Conservation (phyloP, 2,113 vertebrate species). For the Tetrax tetrax region DNA sequence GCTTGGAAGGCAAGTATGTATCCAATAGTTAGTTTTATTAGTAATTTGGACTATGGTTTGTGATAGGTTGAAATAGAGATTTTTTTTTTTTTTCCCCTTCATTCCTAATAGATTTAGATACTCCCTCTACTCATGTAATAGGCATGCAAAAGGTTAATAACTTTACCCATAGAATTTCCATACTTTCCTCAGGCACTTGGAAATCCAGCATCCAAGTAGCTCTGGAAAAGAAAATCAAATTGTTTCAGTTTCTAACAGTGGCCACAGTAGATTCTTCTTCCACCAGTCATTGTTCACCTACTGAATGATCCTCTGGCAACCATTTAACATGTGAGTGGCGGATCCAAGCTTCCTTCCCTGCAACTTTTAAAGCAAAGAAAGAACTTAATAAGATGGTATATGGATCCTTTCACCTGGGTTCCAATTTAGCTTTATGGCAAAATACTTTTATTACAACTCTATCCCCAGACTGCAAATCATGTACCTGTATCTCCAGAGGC, state of each 20-base stretch:
- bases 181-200: background rate
- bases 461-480: background rate
- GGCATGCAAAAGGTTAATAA: background rate
- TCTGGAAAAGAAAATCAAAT: background rate
- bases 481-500: background rate
- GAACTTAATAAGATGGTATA: background rate
- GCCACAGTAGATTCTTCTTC: background rate
- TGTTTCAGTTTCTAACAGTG: background rate
- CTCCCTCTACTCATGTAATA: background rate
- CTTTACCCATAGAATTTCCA: background rate
- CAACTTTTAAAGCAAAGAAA: background rate
- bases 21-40: background rate
- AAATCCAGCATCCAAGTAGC: background rate
- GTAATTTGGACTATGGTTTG: background rate
- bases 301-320: no score
- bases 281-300: background rate
- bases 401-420: background rate
- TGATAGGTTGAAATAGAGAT: background rate
- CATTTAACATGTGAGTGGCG: background rate
- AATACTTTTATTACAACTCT: conserved; percentile 5
- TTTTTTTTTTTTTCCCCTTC: background rate
- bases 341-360: background rate
- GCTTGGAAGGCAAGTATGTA: background rate
- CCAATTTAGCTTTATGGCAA: background rate
- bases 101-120: background rate